These are phyloP conservation scores for Amphimedon queenslandica DNA, from an alignment of 37 sponge, comb jelly and placozoan genomes.

Conservation along the genomic window DNA sequence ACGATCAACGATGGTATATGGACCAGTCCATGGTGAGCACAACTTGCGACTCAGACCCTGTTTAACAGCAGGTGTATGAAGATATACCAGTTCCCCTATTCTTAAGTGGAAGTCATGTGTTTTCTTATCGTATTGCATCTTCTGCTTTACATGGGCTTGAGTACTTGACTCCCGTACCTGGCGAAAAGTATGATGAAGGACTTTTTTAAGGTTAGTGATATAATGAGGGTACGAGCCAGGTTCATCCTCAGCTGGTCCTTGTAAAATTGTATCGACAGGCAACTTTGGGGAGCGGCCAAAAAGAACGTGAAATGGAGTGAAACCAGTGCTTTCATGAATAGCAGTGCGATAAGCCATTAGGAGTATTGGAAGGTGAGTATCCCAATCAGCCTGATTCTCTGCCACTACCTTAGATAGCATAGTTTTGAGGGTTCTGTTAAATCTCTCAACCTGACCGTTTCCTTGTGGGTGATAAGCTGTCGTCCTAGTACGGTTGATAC, in stretches of 20 bases:
- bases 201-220: neutral
- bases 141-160: neutral
- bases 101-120: neutral
- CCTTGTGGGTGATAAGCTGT: slow-evolving; percentile 44
- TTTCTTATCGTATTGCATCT: neutral
- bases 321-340: slow-evolving; percentile 33
- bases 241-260: no score
- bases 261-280: slow-evolving; percentile 35
- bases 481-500: slow-evolving; percentile 14
- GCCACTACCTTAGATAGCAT: slow-evolving; percentile 45
- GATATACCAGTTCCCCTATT: neutral
- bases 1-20: slow-evolving; percentile 4
- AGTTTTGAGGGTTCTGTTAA: slow-evolving; percentile 36
- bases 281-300: slow-evolving; percentile 34
- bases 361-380: slow-evolving; percentile 18
- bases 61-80: neutral
- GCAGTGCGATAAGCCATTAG: slow-evolving; percentile 34
- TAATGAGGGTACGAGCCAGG: neutral
- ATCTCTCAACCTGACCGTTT: slow-evolving; percentile 45
- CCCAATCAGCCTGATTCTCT: slow-evolving; percentile 50
- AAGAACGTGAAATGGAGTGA: slow-evolving; percentile 15
- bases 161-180: neutral
- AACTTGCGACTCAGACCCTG: neutral
- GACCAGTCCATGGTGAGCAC: neutral
- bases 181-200: neutral